These are phyloP conservation scores for Astatoreochromis straeleni DNA, from an alignment of 2,113 vertebrate species.

Conservation along the genomic window DNA sequence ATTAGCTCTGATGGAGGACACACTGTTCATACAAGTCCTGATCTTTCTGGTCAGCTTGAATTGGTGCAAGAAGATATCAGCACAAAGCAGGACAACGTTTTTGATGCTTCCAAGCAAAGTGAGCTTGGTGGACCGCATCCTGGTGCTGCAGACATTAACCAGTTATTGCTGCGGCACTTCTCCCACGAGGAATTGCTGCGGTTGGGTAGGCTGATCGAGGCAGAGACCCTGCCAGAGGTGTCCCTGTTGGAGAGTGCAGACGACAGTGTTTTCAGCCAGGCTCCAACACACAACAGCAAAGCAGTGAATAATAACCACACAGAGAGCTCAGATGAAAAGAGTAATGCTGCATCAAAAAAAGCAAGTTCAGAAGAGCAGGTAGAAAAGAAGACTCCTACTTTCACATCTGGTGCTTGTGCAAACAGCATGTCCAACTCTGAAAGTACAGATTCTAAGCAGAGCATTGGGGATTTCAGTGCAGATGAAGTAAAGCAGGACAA, in stretches of 20 bases:
- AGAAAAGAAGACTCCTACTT: neutral
- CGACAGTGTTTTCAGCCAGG: constrained; percentile 50
- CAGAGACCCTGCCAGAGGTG: constrained; percentile 80
- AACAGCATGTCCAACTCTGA: neutral
- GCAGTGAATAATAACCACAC: neutral
- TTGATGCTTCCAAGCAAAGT: neutral
- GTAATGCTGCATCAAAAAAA: neutral
- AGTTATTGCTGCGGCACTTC: constrained; percentile 73
- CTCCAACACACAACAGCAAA: neutral
- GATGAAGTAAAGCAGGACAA: neutral
- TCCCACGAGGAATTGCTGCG: constrained; percentile 65
- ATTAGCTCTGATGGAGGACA: constrained; percentile 1
- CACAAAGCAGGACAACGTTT: neutral
- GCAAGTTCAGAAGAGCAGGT: neutral
- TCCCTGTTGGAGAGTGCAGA: constrained; percentile 75
- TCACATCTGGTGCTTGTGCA: neutral
- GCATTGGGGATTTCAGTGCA: neutral
- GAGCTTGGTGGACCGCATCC: neutral
- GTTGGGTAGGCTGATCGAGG: constrained; percentile 67
- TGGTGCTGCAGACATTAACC: constrained; percentile 47
- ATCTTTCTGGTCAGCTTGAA: neutral
- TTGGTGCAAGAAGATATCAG: neutral
- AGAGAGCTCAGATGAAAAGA: neutral
- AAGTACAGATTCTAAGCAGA: neutral
- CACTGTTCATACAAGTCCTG: constrained; percentile 21